These are phyloP conservation scores for Buceros bicornis DNA, from an alignment of 2,797 vertebrate species.

Conservation along the genomic window DNA sequence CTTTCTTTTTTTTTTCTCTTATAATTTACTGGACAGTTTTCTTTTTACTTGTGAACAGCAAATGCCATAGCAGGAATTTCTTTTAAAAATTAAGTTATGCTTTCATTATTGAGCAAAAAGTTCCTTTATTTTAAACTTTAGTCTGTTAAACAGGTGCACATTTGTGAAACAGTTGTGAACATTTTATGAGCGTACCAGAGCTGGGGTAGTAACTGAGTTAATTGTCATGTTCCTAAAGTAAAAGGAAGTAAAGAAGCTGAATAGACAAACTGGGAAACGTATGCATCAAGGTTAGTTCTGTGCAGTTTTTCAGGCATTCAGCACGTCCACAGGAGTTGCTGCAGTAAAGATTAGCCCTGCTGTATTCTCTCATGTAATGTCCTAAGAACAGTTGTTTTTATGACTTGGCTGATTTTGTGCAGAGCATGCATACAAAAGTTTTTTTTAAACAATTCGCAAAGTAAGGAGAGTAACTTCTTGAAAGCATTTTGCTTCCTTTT, in stretches of 20 bases:
- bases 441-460: not conserved
- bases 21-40: not conserved
- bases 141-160: not conserved
- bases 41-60: not conserved
- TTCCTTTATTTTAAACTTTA: not conserved
- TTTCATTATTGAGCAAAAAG: not conserved
- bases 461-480: not conserved
- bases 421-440: not conserved
- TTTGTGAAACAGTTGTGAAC: not conserved
- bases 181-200: constrained; percentile 15
- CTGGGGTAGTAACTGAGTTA: constrained; percentile 11
- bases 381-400: not conserved
- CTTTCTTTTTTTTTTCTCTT: rapidly evolving
- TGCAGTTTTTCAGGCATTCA: not conserved
- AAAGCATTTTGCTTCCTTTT: not conserved
- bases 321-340: constrained; percentile 33
- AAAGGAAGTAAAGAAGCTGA: constrained; percentile 16
- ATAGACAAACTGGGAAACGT: not conserved
- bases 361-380: not conserved
- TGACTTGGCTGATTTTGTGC: not conserved
- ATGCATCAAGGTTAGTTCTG: not conserved
- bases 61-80: not conserved
- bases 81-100: not conserved
- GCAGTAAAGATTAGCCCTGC: not conserved
- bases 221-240: not conserved